Conservation (phyloP, 2,888 invertebrate genomes). For the Amphipoea lucens region DNA sequence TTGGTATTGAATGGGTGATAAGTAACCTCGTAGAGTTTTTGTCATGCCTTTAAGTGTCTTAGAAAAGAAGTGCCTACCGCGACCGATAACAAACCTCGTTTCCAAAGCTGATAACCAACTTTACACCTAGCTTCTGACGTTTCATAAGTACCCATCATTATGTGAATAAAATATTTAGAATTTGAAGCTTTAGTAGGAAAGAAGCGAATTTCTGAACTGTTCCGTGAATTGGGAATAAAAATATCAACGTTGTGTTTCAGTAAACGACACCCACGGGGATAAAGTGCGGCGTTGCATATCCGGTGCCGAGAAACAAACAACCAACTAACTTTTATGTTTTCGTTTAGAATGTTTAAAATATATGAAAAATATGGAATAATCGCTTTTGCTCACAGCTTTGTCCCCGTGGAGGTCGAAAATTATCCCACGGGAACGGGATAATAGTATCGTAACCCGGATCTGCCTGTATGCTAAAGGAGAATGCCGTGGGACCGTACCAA, state of each 20-base stretch:
- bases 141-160: background rate
- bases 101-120: too few relatives aligned
- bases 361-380: background rate
- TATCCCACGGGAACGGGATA: background rate
- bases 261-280: constrained; percentile 30
- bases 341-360: constrained; percentile 1
- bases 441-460: background rate
- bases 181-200: background rate
- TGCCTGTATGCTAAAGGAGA: background rate
- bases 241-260: constrained; percentile 43
- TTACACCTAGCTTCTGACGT: background rate
- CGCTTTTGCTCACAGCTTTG: background rate
- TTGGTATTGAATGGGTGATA: too few relatives aligned
- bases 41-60: too few relatives aligned
- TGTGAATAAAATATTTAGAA: background rate
- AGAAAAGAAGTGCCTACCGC: too few relatives aligned
- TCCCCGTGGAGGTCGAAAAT: background rate
- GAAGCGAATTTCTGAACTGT: constrained; percentile 3
- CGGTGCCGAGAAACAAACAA: constrained; percentile 15
- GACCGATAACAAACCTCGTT: too few relatives aligned
- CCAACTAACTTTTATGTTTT: constrained; percentile 8
- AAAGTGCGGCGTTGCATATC: constrained; percentile 19
- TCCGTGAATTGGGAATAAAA: constrained; percentile 31
- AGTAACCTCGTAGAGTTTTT: background rate
- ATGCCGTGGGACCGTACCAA: too few relatives aligned